Conservation (phyloP, 2,797 vertebrate genomes). For the Rhinatrema bivittatum region DNA sequence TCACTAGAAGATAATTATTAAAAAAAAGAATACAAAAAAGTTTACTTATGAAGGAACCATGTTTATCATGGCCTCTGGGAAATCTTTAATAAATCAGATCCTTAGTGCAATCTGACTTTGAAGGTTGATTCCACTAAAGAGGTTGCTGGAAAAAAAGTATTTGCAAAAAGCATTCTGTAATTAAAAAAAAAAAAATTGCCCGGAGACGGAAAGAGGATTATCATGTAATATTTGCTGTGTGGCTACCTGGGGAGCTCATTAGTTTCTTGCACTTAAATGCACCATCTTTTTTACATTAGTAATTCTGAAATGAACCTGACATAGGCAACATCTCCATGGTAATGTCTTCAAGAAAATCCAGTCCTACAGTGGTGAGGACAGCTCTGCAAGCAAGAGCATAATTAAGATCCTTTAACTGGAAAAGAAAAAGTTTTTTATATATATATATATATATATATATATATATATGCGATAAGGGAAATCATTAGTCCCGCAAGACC, state of each 20-base stretch:
- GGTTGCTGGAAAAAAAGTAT: too few species aligned
- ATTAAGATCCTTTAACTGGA: slow-evolving; percentile 15
- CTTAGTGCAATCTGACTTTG: too few species aligned
- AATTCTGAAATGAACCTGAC: slow-evolving; percentile 19
- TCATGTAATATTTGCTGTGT: slow-evolving; percentile 14
- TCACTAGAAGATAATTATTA: too few species aligned
- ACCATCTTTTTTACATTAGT: slow-evolving; percentile 19
- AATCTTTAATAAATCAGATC: too few species aligned
- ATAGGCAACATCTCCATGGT: slow-evolving; percentile 3
- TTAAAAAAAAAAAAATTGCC: not conserved
- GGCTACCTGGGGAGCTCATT: slow-evolving; percentile 19
- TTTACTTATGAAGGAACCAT: too few species aligned
- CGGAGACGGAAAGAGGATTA: not conserved
- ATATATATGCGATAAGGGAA: not conserved
- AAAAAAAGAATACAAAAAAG: too few species aligned
- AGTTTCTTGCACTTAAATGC: slow-evolving; percentile 20
- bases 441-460: too few species aligned
- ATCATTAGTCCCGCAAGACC: slow-evolving; percentile 1
- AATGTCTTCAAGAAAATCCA: slow-evolving; percentile 3
- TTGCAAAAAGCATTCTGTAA: not conserved
- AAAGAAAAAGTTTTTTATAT: slow-evolving; percentile 6
- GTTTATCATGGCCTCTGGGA: too few species aligned
- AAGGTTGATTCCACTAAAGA: too few species aligned
- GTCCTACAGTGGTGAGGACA: not conserved
- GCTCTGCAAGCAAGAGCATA: slow-evolving; percentile 12